These are phyloP conservation scores for Sesamia nonagrioides DNA, from an alignment of 1,140 invertebrate species.

Conservation along the genomic window DNA sequence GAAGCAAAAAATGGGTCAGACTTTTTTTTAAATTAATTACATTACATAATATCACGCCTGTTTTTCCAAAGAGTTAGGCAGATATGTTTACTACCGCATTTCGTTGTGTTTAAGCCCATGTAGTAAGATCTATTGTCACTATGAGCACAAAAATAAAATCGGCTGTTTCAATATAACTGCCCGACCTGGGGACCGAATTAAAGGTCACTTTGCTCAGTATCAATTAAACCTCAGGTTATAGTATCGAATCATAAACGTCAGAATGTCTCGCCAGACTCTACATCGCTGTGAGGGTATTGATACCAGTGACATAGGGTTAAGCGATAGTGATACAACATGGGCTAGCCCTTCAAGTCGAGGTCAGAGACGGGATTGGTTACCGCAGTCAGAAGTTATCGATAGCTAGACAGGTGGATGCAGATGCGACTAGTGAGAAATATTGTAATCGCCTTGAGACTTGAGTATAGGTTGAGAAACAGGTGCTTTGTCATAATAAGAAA, in stretches of 20 bases:
- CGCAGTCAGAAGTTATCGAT: slow-evolving; percentile 8
- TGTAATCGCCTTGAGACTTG: background rate
- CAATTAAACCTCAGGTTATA: background rate
- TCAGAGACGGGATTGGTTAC: slow-evolving; percentile 12
- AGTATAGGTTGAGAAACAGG: background rate
- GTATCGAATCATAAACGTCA: background rate
- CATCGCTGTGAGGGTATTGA: slow-evolving; percentile 3
- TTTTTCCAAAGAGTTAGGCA: background rate
- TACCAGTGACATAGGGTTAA: slow-evolving; percentile 18
- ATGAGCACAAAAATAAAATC: too few relatives aligned
- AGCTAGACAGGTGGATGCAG: background rate
- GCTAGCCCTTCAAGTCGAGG: background rate
- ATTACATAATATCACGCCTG: slow-evolving; percentile 6
- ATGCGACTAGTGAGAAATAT: background rate
- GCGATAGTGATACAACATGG: background rate
- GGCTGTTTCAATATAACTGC: background rate
- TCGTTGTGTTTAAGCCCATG: too few relatives aligned
- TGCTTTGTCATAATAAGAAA: background rate
- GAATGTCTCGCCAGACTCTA: background rate
- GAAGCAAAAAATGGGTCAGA: slow-evolving; percentile 62
- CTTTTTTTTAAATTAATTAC: slow-evolving; percentile 49
- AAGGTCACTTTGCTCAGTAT: background rate
- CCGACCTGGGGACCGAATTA: background rate
- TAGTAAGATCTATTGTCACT: too few relatives aligned
- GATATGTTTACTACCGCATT: too few relatives aligned